Evolutionary conservation across 1,140 invertebrate genomes (phyloP), one percentile per base, ranked within the genome.

Genomic region (Aphis craccivora): DNA sequence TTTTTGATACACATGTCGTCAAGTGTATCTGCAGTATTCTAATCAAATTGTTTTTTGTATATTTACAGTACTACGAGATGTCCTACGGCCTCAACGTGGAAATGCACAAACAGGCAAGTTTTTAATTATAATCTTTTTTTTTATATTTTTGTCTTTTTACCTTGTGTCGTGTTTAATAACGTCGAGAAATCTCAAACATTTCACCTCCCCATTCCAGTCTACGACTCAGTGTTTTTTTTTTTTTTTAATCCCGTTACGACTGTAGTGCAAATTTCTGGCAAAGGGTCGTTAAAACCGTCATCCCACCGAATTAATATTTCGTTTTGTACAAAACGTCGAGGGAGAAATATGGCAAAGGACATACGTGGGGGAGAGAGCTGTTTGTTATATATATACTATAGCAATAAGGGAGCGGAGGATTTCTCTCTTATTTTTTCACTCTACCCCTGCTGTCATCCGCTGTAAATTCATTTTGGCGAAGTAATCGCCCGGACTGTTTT

Each of bases 11-110:
- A 67, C n/a, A 60, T 90, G 40, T 43, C 25, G 51, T 20, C 7
- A 11, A 43, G 37, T 90, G 35, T 89, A 40, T 23, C 20, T 67
- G 89, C 8, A 30, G 89, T 35, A 20, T 60, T 37, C 37, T 90
- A 90, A 90, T 90, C 40, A 18, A 90, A 25, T 43, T 90, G 9
- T 90, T 90, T 90, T 90, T 67, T 67, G 25, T 90, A 3, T 90
- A 96, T 95, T 98, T 98, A 94, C 97, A 99, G 99, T 99, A 99
- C 96, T 99, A 99, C 96, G 99, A 99, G 96, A 99, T 99, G 98
- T 99, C 99, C 51, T 99, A 99, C 96, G 99, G 99, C 94, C 97
- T 99, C 95, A 99, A 99, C 96, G 98, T 99, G 95, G 99, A 99
- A 97, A 99, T 99, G 98, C 99, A 99, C 96, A 99, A 99, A 97